Evolutionary conservation across 2,797 vertebrate species (phyloP), one percentile per base, ranked within the genome.

Genomic region (Peromyscus aztecus): DNA sequence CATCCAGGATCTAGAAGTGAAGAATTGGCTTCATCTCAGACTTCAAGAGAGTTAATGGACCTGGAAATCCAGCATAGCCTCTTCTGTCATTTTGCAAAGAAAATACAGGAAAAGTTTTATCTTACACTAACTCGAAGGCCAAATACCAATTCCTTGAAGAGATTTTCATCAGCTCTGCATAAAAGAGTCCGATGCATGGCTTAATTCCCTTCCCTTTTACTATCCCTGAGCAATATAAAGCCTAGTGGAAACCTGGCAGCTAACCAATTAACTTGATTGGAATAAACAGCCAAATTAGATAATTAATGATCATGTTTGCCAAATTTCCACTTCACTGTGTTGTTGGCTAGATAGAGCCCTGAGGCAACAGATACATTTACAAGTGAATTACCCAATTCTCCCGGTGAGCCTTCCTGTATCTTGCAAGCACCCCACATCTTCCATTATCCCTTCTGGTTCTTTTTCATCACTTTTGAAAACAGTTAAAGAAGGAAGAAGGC

Each of bases 261-360:
- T 89, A 93, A 94, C 91, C 94, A 92, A 78, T 82, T 63, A 82
- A 91, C 81, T 86, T 89, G 96, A 92, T 95, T 90, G 94, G 73
- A 80, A 78, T 93, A 90, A 95, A 94, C 63, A 87, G 76, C 61
- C 87, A 90, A 88, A 95, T 93, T 80, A 91, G 91, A 93, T 93
- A 85, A 94, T 95, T 92, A 95, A 95, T 95, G 76, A 90, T 88
- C 90, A 71, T 6, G 89, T 97, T 94, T 83, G 88, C 97, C 97
- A 97, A 82, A 93, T 93, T 96, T 88, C 94, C 85, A 85, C 90
- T 92, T 91, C 52, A 9, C 27, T 46, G 84, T 86, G 96, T 82
- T 76, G n/a, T 80, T 96, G 87, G 65, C 46, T 90, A 84, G 63
- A 91, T 80, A 40, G 1, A 69, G 23, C 76, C 92, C 73, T 0